phyloP scores from a whole-genome alignment of 2,888 invertebrate species.

The Spisula subtruncata region DNA sequence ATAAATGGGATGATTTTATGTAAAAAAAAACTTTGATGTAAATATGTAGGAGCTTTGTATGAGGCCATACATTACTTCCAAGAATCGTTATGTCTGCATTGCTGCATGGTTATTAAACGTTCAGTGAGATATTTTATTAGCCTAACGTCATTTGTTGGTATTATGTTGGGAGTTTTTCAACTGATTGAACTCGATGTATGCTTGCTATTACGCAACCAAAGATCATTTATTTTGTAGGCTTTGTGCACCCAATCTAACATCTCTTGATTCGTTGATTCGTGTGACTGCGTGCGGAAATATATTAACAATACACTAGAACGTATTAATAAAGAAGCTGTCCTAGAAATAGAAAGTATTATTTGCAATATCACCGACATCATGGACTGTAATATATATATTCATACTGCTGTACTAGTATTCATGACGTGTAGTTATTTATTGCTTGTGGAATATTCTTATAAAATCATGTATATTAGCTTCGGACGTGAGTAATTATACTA shows the following conservation, averaged over 20 bases:
- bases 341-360: no score
- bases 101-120: not conserved
- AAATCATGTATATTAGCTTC: no score
- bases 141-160: not conserved
- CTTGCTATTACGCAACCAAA: not conserved
- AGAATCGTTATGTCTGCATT: not conserved
- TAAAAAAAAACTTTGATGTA: not conserved
- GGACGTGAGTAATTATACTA: no score
- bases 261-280: not conserved
- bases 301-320: no score
- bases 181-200: not conserved
- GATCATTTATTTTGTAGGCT: not conserved
- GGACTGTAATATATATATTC: no score
- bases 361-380: no score
- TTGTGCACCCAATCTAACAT: not conserved
- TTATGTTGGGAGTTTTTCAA: not conserved
- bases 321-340: no score
- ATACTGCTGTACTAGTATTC: no score
- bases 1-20: not conserved
- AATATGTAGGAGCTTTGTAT: not conserved
- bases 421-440: no score
- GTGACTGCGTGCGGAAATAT: not conserved
- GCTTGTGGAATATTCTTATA: no score
- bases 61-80: not conserved
- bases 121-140: not conserved